A percentile compares a stretch with the other conserved stretches of the same genome.
Conservation (phyloP, 2,797 vertebrate genomes). For the Natrix natrix region DNA sequence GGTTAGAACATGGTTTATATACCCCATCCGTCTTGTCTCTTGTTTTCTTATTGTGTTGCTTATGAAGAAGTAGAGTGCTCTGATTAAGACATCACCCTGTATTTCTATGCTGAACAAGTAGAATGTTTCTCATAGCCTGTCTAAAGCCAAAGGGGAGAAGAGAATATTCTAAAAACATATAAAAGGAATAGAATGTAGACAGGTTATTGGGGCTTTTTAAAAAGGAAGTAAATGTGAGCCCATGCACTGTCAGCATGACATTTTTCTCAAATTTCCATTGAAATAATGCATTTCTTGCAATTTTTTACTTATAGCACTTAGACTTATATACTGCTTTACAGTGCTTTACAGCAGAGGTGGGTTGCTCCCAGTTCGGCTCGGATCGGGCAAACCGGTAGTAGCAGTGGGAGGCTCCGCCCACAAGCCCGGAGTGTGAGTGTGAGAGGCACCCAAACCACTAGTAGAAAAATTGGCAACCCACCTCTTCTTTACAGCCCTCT, state of each 20-base stretch:
- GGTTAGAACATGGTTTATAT: neutral
- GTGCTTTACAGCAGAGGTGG: no score
- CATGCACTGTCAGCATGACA: neutral
- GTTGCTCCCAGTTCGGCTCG: no score
- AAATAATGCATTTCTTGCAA: neutral
- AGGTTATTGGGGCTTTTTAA: neutral
- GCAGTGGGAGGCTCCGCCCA: no score
- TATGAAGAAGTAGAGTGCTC: neutral
- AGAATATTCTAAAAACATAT: neutral
- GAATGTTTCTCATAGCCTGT: neutral
- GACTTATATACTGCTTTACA: no score
- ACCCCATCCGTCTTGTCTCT: neutral
- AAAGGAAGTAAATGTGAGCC: neutral
- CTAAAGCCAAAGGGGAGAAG: neutral
- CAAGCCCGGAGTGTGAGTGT: no score
- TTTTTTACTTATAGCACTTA: neutral
- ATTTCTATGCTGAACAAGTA: neutral
- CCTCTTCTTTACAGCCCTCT: no score
- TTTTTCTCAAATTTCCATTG: neutral
- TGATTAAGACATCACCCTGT: neutral
- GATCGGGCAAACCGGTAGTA: no score
- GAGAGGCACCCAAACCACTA: no score
- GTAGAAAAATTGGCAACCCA: no score
- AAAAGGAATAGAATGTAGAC: neutral
- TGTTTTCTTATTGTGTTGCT: neutral